A percentile compares a stretch with the other conserved stretches of the same genome.
phyloP scores from a whole-genome alignment of 1,140 invertebrate species.

The Marisa cornuarietis region DNA sequence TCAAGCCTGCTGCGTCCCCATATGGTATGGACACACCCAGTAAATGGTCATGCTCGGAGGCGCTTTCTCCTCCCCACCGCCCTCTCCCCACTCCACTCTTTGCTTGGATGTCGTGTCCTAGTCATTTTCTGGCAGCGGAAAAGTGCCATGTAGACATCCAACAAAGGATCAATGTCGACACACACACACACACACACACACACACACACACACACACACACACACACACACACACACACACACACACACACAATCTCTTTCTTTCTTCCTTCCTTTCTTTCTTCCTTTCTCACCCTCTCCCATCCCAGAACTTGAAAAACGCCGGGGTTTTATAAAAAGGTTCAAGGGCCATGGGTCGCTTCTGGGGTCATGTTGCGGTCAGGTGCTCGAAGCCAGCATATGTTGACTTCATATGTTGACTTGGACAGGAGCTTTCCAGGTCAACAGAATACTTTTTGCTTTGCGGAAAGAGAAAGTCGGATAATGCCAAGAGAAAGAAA shows the following conservation, averaged over 20 bases:
- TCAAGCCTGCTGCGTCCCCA: background rate
- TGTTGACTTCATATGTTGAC: too few species aligned
- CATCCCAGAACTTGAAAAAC: background rate
- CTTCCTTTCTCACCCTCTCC: background rate
- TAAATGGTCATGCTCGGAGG: too few species aligned
- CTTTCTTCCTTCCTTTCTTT: background rate
- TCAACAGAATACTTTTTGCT: background rate
- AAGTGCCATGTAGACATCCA: background rate
- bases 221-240: background rate
- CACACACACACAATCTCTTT: background rate
- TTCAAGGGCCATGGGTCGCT: background rate
- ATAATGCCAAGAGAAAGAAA: background rate
- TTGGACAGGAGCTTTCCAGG: background rate
- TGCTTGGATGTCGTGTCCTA: background rate
- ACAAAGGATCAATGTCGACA: background rate
- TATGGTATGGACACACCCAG: background rate
- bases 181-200: background rate
- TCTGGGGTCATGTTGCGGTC: too few species aligned
- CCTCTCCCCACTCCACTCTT: background rate
- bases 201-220: background rate
- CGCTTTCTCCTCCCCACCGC: background rate
- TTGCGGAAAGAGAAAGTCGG: background rate
- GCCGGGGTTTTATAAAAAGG: background rate
- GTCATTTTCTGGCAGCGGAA: background rate
- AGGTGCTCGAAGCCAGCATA: too few species aligned